Evolutionary conservation across 2,888 invertebrate species (phyloP).

Genomic region (Galerucella calmariensis): DNA sequence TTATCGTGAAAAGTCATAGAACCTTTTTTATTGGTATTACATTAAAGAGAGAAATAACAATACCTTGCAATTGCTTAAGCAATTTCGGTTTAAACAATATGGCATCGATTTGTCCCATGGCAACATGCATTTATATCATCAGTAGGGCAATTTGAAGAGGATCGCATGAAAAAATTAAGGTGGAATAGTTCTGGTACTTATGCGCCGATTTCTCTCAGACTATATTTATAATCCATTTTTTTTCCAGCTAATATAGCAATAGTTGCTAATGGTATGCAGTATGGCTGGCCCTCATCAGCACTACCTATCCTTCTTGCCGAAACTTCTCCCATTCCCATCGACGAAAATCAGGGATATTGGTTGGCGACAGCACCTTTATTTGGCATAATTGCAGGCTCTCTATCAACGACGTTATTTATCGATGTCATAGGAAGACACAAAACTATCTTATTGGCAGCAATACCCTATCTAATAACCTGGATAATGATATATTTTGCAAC

Average conservation of each 20-base stretch:
- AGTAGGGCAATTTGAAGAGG: no score
- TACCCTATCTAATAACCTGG: conserved; percentile 73
- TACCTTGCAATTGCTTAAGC: no score
- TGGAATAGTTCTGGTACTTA: no score
- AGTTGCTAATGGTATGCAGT: conserved; percentile 63
- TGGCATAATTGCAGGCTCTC: conserved; percentile 72
- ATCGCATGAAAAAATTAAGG: no score
- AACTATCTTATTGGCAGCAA: conserved; percentile 69
- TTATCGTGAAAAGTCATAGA: no score
- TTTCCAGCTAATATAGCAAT: conserved; percentile 61
- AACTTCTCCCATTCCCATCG: conserved; percentile 56
- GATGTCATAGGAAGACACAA: conserved; percentile 75
- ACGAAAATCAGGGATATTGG: conserved; percentile 70
- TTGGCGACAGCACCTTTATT: conserved; percentile 75
- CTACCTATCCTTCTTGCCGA: conserved; percentile 65
- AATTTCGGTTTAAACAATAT: no score
- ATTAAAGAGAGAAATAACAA: no score
- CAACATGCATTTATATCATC: no score
- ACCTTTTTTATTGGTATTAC: no score
- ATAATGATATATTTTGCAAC: conserved; percentile 70
- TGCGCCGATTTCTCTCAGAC: no score
- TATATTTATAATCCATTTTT: neutral
- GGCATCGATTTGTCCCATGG: no score
- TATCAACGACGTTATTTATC: conserved; percentile 73
- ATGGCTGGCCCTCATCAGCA: conserved; percentile 74